Evolutionary conservation across 2,113 vertebrate genomes (phyloP).

Genomic region (Penelope pileata): DNA sequence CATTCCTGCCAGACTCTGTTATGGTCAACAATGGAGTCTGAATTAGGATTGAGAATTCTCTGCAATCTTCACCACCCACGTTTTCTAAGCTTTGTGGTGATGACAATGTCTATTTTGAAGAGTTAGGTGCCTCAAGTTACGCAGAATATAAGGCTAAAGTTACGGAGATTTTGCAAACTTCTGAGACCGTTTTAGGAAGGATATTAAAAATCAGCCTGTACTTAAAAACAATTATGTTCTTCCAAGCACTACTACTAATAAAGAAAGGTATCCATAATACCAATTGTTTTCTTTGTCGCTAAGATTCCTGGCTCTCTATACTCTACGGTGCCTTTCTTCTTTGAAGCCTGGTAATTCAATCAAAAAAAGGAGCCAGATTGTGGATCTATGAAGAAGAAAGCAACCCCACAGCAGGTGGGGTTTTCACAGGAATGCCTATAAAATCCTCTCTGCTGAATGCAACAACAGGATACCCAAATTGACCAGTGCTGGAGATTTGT

Average conservation of each 20-base stretch:
- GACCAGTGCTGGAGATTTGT: neutral
- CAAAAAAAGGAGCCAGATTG: slow-evolving; percentile 15
- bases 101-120: slow-evolving; percentile 3
- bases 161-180: neutral
- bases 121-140: neutral
- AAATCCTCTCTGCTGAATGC: slow-evolving; percentile 40
- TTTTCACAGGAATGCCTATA: slow-evolving; percentile 50
- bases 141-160: neutral
- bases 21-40: neutral
- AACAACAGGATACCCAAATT: slow-evolving; percentile 38
- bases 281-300: slow-evolving; percentile 8
- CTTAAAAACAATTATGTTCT: neutral
- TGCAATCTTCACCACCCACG: neutral
- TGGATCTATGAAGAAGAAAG: slow-evolving; percentile 37
- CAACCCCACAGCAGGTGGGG: slow-evolving; percentile 45
- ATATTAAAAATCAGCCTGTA: neutral
- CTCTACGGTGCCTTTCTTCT: slow-evolving; percentile 31
- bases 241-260: slow-evolving; percentile 5
- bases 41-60: neutral
- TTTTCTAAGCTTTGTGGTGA: neutral
- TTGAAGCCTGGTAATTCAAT: slow-evolving; percentile 40
- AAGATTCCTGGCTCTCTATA: neutral
- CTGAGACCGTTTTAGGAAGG: neutral
- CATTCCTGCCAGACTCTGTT: slow-evolving; percentile 7
- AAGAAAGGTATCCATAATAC: neutral